Conservation (phyloP, 2,113 vertebrate genomes). For the Nibea coibor region DNA sequence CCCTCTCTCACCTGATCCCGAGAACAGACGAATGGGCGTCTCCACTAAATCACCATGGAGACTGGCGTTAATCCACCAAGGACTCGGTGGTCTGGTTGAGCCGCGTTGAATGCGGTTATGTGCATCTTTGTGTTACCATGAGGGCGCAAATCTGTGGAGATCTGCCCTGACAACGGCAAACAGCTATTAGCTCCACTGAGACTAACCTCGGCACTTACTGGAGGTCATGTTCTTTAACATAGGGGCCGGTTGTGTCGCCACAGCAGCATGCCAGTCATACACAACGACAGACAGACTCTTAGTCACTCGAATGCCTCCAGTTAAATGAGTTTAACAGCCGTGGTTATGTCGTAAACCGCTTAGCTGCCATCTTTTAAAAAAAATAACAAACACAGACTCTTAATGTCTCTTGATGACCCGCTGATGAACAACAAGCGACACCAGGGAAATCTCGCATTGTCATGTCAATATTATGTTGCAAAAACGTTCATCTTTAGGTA, state of each 20-base stretch:
- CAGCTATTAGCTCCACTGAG: slow-evolving; percentile 34
- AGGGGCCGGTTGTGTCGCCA: slow-evolving; percentile 22
- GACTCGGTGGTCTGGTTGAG: slow-evolving; percentile 32
- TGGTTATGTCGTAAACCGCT: slow-evolving; percentile 4
- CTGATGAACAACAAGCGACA: background rate
- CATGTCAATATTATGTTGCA: too few relatives aligned
- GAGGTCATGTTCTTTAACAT: slow-evolving; percentile 28
- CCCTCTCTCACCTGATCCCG: slow-evolving; percentile 32
- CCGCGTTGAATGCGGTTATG: background rate
- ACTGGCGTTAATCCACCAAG: slow-evolving; percentile 23
- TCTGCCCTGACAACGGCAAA: slow-evolving; percentile 50
- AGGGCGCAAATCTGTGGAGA: slow-evolving; percentile 59
- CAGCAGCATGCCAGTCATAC: slow-evolving; percentile 25
- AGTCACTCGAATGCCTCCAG: slow-evolving; percentile 39
- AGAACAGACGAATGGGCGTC: slow-evolving; percentile 8
- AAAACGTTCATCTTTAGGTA: background rate
- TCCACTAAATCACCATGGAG: slow-evolving; percentile 35
- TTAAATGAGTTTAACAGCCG: slow-evolving; percentile 34
- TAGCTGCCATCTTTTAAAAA: slow-evolving; percentile 6
- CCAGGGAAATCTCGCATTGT: background rate
- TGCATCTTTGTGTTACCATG: slow-evolving; percentile 46
- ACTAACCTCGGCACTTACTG: background rate
- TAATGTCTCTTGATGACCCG: background rate
- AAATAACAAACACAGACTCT: background rate
- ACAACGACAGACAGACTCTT: slow-evolving; percentile 37